Percentiles rank a stretch among this genome's conserved stretches.
Evolutionary conservation across 2,888 invertebrate genomes (phyloP).

Genomic region (Liodrosophila aerea): DNA sequence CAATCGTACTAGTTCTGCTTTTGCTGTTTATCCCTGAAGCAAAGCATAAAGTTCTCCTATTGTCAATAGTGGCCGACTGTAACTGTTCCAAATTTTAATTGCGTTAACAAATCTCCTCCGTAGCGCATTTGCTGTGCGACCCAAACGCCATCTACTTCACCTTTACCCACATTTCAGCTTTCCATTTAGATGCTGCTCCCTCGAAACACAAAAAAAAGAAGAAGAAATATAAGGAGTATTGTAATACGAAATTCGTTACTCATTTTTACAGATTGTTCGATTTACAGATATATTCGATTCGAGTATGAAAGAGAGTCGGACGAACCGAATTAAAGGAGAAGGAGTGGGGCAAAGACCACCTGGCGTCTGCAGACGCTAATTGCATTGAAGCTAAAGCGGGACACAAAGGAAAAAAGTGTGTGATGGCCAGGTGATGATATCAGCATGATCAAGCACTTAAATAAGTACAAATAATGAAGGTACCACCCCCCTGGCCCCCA

Average conservation of each 20-base stretch:
- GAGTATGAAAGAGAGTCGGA: slow-evolving; percentile 31
- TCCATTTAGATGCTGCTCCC: slow-evolving; percentile 52
- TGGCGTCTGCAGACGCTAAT: slow-evolving; percentile 67
- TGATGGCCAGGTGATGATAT: slow-evolving; percentile 70
- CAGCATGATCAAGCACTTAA: slow-evolving; percentile 78
- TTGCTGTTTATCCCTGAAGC: too few relatives aligned
- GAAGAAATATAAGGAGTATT: slow-evolving; percentile 15
- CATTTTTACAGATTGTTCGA: too few relatives aligned
- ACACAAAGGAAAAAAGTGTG: slow-evolving; percentile 49
- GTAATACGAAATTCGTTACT: slow-evolving; percentile 57
- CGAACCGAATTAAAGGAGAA: slow-evolving; percentile 4
- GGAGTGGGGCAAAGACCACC: slow-evolving; percentile 54
- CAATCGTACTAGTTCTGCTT: too few relatives aligned
- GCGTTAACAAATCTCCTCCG: too few relatives aligned
- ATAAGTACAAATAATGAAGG: slow-evolving; percentile 71
- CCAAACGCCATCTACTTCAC: not conserved
- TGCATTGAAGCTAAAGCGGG: slow-evolving; percentile 58
- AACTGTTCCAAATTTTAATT: too few relatives aligned
- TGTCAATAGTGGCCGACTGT: too few relatives aligned
- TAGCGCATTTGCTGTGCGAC: slow-evolving; percentile 41
- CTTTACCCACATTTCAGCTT: slow-evolving; percentile 1
- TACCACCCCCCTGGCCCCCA: not conserved
- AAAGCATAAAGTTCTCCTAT: too few relatives aligned
- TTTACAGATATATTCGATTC: slow-evolving; percentile 64
- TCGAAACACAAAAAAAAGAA: slow-evolving; percentile 5